Evolutionary conservation across 2,888 invertebrate species (phyloP).

Genomic region (Cataglyphis albicans): DNA sequence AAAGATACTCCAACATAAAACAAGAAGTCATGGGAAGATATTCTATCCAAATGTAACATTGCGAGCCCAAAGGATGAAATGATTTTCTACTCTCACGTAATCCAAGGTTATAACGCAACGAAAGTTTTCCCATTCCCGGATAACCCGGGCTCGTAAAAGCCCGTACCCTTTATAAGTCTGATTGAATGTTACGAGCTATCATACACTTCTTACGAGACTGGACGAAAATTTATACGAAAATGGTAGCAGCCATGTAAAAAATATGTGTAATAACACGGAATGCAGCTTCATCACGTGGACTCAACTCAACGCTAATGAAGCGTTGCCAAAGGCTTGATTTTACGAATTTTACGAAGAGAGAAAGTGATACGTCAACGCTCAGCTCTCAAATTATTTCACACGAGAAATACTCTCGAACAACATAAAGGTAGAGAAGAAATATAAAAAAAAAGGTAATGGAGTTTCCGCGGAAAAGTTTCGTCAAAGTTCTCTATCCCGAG

Average conservation of each 20-base stretch:
- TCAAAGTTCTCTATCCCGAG: not conserved
- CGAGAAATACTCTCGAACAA: slow-evolving; percentile 23
- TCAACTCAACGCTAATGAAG: not conserved
- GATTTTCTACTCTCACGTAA: slow-evolving; percentile 28
- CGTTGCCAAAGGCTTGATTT: slow-evolving; percentile 34
- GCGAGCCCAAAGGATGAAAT: not conserved
- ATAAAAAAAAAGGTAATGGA: not conserved
- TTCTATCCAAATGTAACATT: not conserved
- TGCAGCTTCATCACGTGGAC: slow-evolving; percentile 21
- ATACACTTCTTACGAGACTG: slow-evolving; percentile 12
- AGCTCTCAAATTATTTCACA: slow-evolving; percentile 24
- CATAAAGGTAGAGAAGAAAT: slow-evolving; percentile 12
- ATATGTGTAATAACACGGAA: slow-evolving; percentile 34
- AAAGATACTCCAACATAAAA: not conserved
- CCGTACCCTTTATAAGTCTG: slow-evolving; percentile 4
- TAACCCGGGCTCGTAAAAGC: slow-evolving; percentile 35
- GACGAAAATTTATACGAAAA: slow-evolving; percentile 1
- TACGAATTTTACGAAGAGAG: slow-evolving; percentile 9
- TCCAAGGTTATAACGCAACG: slow-evolving; percentile 1
- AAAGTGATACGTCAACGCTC: slow-evolving; percentile 34
- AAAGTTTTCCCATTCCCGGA: slow-evolving; percentile 30
- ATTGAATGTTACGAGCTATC: slow-evolving; percentile 34
- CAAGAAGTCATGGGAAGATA: not conserved
- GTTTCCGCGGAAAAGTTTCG: not conserved
- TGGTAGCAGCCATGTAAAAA: not conserved